Percentiles rank a stretch among this genome's conserved stretches.
phyloP scores from a whole-genome alignment of 2,888 invertebrate species.

The Cephus rjabovi region DNA sequence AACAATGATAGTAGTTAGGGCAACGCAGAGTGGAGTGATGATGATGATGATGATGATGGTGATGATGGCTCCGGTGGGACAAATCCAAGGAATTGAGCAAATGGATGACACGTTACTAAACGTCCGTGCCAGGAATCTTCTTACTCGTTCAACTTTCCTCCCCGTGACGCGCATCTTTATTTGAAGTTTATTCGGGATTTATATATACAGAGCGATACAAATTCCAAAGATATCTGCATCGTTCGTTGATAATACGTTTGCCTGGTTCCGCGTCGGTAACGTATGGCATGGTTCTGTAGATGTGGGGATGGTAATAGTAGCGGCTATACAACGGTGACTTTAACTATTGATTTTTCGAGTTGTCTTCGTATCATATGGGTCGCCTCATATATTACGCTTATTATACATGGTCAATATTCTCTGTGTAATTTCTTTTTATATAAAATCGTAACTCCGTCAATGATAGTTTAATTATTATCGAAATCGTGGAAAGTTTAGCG shows the following conservation, averaged over 20 bases:
- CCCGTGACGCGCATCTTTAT: not conserved
- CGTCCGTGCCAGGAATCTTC: not conserved
- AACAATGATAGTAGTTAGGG: not conserved
- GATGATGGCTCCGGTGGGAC: not conserved
- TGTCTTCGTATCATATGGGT: not conserved
- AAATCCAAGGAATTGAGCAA: not conserved
- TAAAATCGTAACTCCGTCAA: not conserved
- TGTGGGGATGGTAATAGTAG: not conserved
- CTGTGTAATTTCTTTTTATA: not conserved
- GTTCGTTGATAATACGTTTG: not conserved
- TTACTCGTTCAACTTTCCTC: not conserved
- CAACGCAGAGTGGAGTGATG: not conserved
- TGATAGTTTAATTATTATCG: not conserved
- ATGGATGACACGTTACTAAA: not conserved
- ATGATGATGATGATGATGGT: not conserved
- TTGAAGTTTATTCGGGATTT: not conserved
- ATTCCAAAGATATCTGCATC: not conserved
- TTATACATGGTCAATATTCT: not conserved
- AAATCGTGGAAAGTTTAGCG: not conserved
- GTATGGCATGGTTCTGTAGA: not conserved
- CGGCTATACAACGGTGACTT: not conserved
- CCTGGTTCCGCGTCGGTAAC: not conserved
- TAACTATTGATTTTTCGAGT: not conserved
- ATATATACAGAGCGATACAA: not conserved
- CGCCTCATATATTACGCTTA: not conserved